Conservation (phyloP, 1,140 invertebrate genomes). For the Drosophila ananassae region DNA sequence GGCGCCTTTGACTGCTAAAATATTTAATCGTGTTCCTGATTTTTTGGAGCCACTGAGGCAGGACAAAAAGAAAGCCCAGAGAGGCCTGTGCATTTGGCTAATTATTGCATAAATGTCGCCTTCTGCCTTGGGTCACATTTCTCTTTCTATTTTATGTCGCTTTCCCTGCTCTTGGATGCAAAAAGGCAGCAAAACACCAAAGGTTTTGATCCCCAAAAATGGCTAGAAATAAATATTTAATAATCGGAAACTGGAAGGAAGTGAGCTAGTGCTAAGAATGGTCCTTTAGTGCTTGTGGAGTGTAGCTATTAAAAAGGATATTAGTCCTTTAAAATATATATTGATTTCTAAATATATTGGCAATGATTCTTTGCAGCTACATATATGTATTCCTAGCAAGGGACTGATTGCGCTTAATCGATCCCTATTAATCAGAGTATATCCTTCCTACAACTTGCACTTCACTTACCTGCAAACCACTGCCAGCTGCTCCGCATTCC, state of each 20-base stretch:
- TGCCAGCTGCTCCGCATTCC: conserved; percentile 92
- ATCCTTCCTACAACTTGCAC: neutral
- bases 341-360: neutral
- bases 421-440: neutral
- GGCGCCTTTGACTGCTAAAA: conserved; percentile 48
- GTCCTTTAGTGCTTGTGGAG: neutral
- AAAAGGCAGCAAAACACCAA: neutral
- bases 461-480: conserved; percentile 70
- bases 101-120: conserved; percentile 58
- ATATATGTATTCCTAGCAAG: no score
- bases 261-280: neutral
- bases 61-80: neutral
- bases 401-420: neutral
- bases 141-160: conserved; percentile 7
- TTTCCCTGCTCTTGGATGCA: conserved; percentile 12
- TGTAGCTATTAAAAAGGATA: no score
- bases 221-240: conserved; percentile 8
- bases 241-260: neutral
- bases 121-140: conserved; percentile 16
- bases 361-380: no score
- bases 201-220: neutral
- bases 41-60: conserved; percentile 33
- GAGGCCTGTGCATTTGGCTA: conserved; percentile 52
- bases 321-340: no score
- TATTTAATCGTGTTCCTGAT: conserved; percentile 62